Evolutionary conservation across 2,888 invertebrate genomes (phyloP).

Genomic region (Sesia apiformis): DNA sequence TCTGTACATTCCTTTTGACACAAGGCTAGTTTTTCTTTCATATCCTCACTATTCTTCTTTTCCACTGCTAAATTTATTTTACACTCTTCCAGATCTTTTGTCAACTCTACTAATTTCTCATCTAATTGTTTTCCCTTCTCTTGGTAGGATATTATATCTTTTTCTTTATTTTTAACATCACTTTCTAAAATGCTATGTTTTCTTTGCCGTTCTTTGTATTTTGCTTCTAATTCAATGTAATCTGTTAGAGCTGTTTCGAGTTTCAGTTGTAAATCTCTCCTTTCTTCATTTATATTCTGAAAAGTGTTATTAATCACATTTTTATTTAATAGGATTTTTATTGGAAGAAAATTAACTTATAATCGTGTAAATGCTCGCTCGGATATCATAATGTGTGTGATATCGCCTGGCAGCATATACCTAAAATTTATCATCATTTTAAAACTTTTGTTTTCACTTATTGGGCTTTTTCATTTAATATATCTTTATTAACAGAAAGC

Average conservation of each 20-base stretch:
- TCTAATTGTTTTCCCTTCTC: slow-evolving; percentile 45
- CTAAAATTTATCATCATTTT: too few species aligned
- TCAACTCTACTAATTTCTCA: slow-evolving; percentile 28
- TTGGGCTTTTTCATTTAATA: too few species aligned
- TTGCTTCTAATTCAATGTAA: slow-evolving; percentile 64
- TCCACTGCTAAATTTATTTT: slow-evolving; percentile 47
- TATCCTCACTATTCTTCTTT: slow-evolving; percentile 43
- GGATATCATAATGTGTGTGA: background rate
- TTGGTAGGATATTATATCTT: slow-evolving; percentile 59
- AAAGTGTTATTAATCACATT: slow-evolving; percentile 3
- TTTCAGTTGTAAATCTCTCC: slow-evolving; percentile 71
- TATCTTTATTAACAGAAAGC: too few species aligned
- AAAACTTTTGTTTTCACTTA: too few species aligned
- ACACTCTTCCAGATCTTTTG: slow-evolving; percentile 36
- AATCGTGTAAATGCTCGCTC: background rate
- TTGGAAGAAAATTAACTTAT: too few species aligned
- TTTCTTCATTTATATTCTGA: slow-evolving; percentile 60
- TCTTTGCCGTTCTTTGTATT: slow-evolving; percentile 36
- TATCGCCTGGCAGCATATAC: too few species aligned
- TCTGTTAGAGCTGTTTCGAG: slow-evolving; percentile 66
- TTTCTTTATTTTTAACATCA: slow-evolving; percentile 46
- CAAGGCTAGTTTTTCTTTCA: slow-evolving; percentile 33
- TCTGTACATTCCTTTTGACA: slow-evolving; percentile 45
- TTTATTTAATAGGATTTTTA: too few species aligned
- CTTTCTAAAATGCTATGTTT: slow-evolving; percentile 30